phyloP scores from a whole-genome alignment of 2,888 invertebrate species.

The Scrobipalpa costella region DNA sequence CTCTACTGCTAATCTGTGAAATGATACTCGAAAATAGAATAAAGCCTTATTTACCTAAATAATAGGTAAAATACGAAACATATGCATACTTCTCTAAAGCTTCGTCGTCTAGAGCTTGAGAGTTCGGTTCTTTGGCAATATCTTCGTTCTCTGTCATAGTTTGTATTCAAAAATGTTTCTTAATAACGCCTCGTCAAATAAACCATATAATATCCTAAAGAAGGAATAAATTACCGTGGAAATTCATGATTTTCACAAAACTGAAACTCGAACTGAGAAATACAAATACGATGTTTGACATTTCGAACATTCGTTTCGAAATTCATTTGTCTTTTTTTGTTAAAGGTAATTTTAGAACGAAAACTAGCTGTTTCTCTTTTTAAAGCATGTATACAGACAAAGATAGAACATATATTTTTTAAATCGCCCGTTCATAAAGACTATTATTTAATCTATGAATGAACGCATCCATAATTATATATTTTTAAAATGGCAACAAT shows the following conservation, averaged over 20 bases:
- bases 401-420: neutral
- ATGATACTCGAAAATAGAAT: neutral
- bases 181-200: conserved; percentile 30
- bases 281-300: conserved; percentile 56
- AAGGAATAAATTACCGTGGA: conserved; percentile 24
- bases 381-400: neutral
- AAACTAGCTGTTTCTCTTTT: neutral
- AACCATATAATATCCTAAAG: neutral
- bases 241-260: conserved; percentile 43
- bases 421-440: neutral
- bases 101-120: conserved; percentile 73
- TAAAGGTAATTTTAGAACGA: neutral
- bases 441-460: neutral
- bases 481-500: conserved; percentile 50
- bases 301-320: conserved; percentile 30
- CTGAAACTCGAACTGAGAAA: conserved; percentile 41
- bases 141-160: conserved; percentile 78
- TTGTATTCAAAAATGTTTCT: conserved; percentile 47
- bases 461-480: conserved; percentile 36
- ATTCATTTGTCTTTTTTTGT: conserved; percentile 1
- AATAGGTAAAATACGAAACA: conserved; percentile 25
- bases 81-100: conserved; percentile 70
- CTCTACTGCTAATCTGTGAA: conserved; percentile 78
- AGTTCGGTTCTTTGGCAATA: conserved; percentile 65
- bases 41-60: no score